These are phyloP conservation scores for Enteromius radiatus DNA, from an alignment of 2,797 vertebrate genomes.

Conservation along the genomic window DNA sequence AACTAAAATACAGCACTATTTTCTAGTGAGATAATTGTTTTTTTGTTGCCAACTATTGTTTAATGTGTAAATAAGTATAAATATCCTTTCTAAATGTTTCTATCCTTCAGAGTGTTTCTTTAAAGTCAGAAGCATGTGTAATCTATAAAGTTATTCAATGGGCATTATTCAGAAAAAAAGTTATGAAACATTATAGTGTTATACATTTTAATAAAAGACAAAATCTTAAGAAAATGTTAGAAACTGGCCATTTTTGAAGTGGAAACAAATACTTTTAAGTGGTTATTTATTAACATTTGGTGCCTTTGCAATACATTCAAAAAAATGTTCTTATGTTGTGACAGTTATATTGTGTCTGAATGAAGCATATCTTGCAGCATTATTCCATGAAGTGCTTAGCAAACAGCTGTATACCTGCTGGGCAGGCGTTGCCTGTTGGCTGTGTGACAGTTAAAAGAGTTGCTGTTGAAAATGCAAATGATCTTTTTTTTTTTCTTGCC, in stretches of 20 bases:
- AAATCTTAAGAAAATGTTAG: neutral
- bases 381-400: neutral
- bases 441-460: conserved; percentile 63
- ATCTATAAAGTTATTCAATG: neutral
- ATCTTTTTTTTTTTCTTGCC: conserved; percentile 38
- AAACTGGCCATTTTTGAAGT: neutral
- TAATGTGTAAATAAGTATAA: neutral
- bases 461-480: conserved; percentile 61
- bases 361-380: neutral
- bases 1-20: no score
- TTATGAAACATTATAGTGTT: no score
- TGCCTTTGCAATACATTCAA: neutral
- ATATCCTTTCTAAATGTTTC: neutral
- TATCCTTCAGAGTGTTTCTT: neutral
- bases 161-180: neutral
- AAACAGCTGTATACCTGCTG: conserved; percentile 31
- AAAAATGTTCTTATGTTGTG: neutral
- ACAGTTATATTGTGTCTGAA: neutral
- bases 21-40: neutral
- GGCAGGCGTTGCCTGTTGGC: conserved; percentile 60
- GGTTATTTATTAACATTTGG: neutral
- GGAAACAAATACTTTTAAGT: neutral
- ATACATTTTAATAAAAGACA: neutral
- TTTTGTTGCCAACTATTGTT: no score
- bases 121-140: neutral